Evolutionary conservation across 2,113 vertebrate genomes (phyloP).

Genomic region (Equus przewalskii): DNA sequence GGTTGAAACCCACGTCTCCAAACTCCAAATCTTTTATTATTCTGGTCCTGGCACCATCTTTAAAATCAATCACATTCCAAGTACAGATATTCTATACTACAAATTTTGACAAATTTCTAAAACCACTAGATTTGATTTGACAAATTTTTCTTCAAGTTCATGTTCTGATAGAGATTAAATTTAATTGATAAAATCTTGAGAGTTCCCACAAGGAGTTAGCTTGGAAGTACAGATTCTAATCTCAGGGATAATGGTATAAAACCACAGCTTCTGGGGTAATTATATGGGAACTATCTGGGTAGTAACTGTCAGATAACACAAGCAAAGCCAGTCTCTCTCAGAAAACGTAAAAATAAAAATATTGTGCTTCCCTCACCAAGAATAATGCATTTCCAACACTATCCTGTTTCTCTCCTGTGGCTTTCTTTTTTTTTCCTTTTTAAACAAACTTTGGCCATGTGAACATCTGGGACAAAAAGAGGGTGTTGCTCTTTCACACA

Average conservation of each 20-base stretch:
- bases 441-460: background rate
- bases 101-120: background rate
- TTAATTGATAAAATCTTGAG: slow-evolving; percentile 53
- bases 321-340: background rate
- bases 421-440: background rate
- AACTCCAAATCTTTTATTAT: background rate
- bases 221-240: background rate
- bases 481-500: background rate
- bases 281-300: background rate
- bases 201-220: background rate
- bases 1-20: background rate
- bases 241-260: background rate
- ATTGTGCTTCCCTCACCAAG: background rate
- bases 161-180: slow-evolving; percentile 39
- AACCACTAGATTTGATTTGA: background rate
- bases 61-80: background rate
- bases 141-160: slow-evolving; percentile 3
- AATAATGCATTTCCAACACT: background rate
- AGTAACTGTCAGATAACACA: background rate
- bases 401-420: background rate
- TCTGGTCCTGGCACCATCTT: background rate
- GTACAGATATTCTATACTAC: background rate
- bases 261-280: background rate
- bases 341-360: background rate
- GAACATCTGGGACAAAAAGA: background rate